These are phyloP conservation scores for Lipotes vexillifer DNA, from an alignment of 2,113 vertebrate species.

Conservation along the genomic window DNA sequence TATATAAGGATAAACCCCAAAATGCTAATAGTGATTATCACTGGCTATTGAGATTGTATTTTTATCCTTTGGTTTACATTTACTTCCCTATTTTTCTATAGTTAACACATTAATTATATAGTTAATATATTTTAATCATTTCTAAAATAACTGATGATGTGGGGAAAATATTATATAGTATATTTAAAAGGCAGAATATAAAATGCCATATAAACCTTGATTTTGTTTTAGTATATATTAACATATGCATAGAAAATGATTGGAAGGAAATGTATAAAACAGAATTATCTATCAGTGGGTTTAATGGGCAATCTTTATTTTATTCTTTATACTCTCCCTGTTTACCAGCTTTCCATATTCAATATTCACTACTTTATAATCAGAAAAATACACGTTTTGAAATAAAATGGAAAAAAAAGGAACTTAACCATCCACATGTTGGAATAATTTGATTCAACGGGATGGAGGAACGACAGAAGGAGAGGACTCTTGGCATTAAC, in stretches of 20 bases:
- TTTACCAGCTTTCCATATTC: not conserved
- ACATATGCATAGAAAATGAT: not conserved
- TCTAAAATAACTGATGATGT: not conserved
- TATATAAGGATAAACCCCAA: not conserved
- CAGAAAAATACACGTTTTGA: not conserved
- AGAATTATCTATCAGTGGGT: not conserved
- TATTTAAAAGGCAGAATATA: not conserved
- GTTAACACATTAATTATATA: not conserved
- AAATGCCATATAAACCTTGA: not conserved
- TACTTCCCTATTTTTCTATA: not conserved
- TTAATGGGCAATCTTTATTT: not conserved
- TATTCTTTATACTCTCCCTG: not conserved
- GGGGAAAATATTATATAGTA: not conserved
- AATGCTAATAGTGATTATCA: not conserved
- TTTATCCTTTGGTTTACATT: not conserved
- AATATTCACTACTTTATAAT: not conserved
- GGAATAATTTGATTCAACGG: not conserved
- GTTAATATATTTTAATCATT: not conserved
- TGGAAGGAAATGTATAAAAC: not conserved
- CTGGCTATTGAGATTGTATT: not conserved
- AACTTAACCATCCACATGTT: not conserved
- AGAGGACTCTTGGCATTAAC: not conserved
- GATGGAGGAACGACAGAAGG: not conserved
- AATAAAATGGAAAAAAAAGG: not conserved
- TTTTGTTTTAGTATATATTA: not conserved